Conservation (phyloP, 1,140 invertebrate species). For the Sycophila sp. region DNA sequence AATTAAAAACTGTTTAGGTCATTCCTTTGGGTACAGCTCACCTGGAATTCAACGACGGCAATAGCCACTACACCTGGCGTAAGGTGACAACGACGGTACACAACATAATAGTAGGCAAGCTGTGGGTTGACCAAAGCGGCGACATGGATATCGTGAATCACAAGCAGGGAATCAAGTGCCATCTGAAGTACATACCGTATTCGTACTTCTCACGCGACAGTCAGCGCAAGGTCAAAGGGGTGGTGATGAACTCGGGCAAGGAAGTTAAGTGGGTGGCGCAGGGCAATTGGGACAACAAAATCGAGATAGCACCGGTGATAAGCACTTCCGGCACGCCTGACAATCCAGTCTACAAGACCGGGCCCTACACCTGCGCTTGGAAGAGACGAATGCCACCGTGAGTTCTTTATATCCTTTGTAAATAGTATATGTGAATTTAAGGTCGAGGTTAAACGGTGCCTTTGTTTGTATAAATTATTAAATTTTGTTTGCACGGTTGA, state of each 20-base stretch:
- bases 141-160: conserved; percentile 97
- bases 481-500: no score
- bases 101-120: conserved; percentile 98
- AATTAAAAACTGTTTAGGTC: conserved; percentile 67
- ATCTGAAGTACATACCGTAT: conserved; percentile 96
- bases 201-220: conserved; percentile 97
- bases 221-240: conserved; percentile 87
- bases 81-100: conserved; percentile 99
- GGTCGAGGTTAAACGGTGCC: no score
- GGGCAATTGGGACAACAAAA: conserved; percentile 95
- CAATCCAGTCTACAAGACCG: conserved; percentile 93
- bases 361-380: conserved; percentile 86
- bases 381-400: conserved; percentile 79
- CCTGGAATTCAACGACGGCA: conserved; percentile 77
- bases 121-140: conserved; percentile 99
- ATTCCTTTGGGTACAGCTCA: conserved; percentile 91
- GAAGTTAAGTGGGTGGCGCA: conserved; percentile 85
- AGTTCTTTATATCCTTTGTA: no score
- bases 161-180: conserved; percentile 89
- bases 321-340: conserved; percentile 75
- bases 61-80: conserved; percentile 95
- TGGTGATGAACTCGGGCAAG: conserved; percentile 76
- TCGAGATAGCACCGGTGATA: conserved; percentile 93
- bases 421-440: no score
- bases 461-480: no score